Conservation (phyloP, 30 jellyfish, hydroid and myxozoan species). For the Turritopsis rubra region DNA sequence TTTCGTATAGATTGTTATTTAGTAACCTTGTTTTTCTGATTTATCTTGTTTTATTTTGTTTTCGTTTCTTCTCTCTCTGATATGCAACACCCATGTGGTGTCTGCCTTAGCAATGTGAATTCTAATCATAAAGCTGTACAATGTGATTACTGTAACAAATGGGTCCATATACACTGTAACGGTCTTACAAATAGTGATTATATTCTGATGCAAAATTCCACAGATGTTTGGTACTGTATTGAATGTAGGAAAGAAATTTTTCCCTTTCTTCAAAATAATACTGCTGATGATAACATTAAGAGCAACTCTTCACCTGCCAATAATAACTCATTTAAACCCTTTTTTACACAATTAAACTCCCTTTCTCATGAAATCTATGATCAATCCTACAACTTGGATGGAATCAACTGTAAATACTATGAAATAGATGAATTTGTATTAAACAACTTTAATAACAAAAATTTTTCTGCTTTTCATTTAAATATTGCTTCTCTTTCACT, state of each 20-base stretch:
- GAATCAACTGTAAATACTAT: too few relatives aligned
- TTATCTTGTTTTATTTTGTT: not conserved
- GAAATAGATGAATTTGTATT: too few relatives aligned
- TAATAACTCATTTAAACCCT: not conserved
- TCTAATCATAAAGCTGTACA: not conserved
- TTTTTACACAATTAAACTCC: constrained; percentile 1
- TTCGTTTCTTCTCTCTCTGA: too few relatives aligned
- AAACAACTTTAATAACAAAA: too few relatives aligned
- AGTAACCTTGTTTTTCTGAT: too few relatives aligned
- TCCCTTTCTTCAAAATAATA: not conserved
- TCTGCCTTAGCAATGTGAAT: too few relatives aligned
- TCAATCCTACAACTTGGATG: too few relatives aligned
- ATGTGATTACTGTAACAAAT: not conserved
- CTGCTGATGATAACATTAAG: not conserved
- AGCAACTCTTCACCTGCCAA: not conserved
- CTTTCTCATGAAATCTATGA: not conserved
- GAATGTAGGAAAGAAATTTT: too few relatives aligned
- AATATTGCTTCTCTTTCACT: too few relatives aligned
- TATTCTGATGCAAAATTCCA: not conserved
- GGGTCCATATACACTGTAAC: constrained; percentile 3
- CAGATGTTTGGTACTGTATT: constrained; percentile 5
- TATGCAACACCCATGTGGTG: too few relatives aligned
- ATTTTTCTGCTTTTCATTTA: too few relatives aligned
- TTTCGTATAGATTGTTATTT: too few relatives aligned
- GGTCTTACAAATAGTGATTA: constrained; percentile 6